Conservation (phyloP, 1,140 invertebrate species). For the Bombus consobrinus region DNA sequence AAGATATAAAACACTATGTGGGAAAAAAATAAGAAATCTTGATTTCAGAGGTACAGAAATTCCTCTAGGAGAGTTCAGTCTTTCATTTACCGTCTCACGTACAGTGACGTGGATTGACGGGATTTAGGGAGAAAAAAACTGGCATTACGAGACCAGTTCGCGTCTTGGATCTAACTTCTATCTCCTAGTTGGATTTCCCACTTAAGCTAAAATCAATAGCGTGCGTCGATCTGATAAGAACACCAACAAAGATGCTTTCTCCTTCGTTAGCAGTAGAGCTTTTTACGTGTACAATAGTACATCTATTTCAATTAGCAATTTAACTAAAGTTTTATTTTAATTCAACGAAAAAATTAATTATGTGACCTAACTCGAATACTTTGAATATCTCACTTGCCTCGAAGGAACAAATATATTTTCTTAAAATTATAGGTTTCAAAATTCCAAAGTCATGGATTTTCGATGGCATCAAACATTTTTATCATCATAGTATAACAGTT, state of each 20-base stretch:
- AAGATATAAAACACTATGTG: background rate
- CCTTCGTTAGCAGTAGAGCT: background rate
- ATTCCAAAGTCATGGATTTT: too few relatives aligned
- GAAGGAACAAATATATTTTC: too few relatives aligned
- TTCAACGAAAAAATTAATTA: background rate
- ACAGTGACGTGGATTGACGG: background rate
- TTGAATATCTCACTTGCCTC: too few relatives aligned
- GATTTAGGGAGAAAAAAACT: background rate
- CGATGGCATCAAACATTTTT: too few relatives aligned
- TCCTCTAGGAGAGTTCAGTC: background rate
- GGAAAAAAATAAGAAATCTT: background rate
- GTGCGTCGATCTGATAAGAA: conserved; percentile 65
- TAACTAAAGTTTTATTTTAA: background rate
- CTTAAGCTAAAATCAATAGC: conserved; percentile 53
- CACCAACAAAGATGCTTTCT: background rate
- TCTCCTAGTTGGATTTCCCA: background rate
- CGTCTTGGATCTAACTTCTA: background rate
- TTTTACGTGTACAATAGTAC: background rate
- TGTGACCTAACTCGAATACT: too few relatives aligned
- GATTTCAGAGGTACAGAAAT: background rate
- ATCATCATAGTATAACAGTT: too few relatives aligned
- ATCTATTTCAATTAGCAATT: background rate
- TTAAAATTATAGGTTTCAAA: too few relatives aligned
- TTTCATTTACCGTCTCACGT: background rate
- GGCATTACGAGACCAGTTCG: background rate